These are phyloP conservation scores for Fragum fragum DNA, from an alignment of 2,888 invertebrate species.

Conservation along the genomic window DNA sequence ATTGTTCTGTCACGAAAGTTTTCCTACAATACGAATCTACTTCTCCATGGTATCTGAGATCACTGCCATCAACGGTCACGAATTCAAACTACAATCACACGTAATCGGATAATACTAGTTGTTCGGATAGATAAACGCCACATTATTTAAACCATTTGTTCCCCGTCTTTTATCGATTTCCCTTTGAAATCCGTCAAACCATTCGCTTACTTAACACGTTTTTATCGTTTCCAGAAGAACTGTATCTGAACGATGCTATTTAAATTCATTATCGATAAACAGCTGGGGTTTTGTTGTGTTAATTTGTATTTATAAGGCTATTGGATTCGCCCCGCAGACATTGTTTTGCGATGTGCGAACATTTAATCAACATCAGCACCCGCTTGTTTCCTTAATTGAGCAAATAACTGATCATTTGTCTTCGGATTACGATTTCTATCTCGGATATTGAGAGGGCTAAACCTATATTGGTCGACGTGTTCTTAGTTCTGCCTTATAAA, in stretches of 20 bases:
- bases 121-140: constrained; percentile 23
- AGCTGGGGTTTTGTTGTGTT: constrained; percentile 21
- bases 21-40: neutral
- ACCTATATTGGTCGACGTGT: neutral
- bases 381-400: constrained; percentile 19
- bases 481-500: no score
- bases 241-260: constrained; percentile 2
- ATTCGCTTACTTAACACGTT: constrained; percentile 19
- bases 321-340: constrained; percentile 12
- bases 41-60: neutral
- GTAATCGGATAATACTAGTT: neutral
- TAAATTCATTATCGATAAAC: constrained; percentile 34
- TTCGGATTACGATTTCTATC: neutral
- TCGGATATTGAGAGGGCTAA: neutral
- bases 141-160: constrained; percentile 15
- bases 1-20: constrained; percentile 1
- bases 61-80: neutral
- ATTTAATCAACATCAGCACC: constrained; percentile 22
- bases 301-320: constrained; percentile 31
- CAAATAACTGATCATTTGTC: constrained; percentile 6
- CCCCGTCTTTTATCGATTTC: constrained; percentile 14
- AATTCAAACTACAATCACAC: neutral
- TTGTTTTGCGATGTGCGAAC: constrained; percentile 23
- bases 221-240: constrained; percentile 9
- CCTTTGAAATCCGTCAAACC: constrained; percentile 15